Base-by-base conservation (phyloP, 2,797 vertebrate species). In the Morelia viridis region DNA sequence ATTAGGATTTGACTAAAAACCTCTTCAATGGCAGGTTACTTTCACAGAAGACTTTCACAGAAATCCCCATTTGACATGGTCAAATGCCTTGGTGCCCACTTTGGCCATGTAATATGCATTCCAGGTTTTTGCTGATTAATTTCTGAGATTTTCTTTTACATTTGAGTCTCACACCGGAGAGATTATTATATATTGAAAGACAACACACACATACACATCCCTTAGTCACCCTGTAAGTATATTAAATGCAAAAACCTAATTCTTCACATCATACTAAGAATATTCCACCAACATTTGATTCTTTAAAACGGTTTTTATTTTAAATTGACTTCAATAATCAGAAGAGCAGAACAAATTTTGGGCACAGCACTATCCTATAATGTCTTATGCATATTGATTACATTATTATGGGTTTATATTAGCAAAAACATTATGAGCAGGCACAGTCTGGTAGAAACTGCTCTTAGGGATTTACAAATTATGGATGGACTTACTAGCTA, bases 131-230 rank as follows among this genome's bases (percentile, higher is more conserved):
- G 8, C 5, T 62, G 80, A 28, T 76, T 85, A 84, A 50, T 88
- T 71, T 71, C 94, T 92, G 9, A 64, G 61, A 28, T 94, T n/a
- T 83, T 93, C 5, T 24, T 41, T 91, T 89, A 17, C 53, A 65
- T 13, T 84, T 62, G n/a, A 31, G 6, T 88, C 92, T 41, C 41
- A 76, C 71, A 80, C 35, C 1, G 71, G 41, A 80, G 71, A 80
- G 35, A 41, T 80, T 80, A 80, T 80, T 80, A 46, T 46, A 46
- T 80, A 80, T 24, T 80, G 35, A 80, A 76, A 80, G 71, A 4
- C 71, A 46, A 9, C 24, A 46, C 10, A 19, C 3, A 80, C 8
- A 0, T 80, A 46, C 19, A 24, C 35, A 24, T 46, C 71, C 71
- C 19, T 80, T 80, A 80, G 19, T 80, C 71, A 46, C 19, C 19